phyloP scores from a whole-genome alignment of 1,140 invertebrate species.

The Zaprionus vittiger region DNA sequence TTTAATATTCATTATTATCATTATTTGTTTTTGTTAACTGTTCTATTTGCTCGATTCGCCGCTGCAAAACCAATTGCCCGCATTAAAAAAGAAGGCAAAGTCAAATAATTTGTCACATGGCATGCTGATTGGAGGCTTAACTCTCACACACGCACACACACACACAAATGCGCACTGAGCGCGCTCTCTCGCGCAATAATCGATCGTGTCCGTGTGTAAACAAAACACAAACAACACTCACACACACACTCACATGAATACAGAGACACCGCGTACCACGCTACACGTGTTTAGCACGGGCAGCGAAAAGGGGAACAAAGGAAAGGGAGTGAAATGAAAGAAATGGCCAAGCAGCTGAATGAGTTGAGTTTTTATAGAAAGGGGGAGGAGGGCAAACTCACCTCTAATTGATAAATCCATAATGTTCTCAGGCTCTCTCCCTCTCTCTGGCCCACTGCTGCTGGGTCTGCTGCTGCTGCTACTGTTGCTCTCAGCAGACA shows the following conservation, averaged over 20 bases:
- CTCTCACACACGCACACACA: slow-evolving; percentile 22
- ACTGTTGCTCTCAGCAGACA: slow-evolving; percentile 39
- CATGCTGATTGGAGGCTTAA: slow-evolving; percentile 49
- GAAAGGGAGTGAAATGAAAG: slow-evolving; percentile 10
- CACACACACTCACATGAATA: slow-evolving; percentile 20
- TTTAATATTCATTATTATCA: slow-evolving; percentile 32
- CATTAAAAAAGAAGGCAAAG: slow-evolving; percentile 47
- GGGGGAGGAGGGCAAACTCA: slow-evolving; percentile 38
- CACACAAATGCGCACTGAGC: slow-evolving; percentile 11
- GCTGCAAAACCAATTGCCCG: slow-evolving; percentile 41
- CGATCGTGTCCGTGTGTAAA: slow-evolving; percentile 59
- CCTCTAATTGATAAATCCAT: slow-evolving; percentile 78
- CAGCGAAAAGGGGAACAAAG: neutral
- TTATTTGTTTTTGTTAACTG: slow-evolving; percentile 53
- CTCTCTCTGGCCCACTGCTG: neutral
- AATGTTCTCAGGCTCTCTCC: slow-evolving; percentile 55
- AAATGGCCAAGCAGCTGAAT: slow-evolving; percentile 38
- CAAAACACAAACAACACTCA: slow-evolving; percentile 44
- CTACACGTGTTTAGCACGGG: slow-evolving; percentile 61
- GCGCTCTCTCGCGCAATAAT: slow-evolving; percentile 20
- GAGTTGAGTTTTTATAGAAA: slow-evolving; percentile 26
- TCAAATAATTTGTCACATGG: slow-evolving; percentile 79
- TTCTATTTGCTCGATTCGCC: slow-evolving; percentile 53
- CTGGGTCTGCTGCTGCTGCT: slow-evolving; percentile 12
- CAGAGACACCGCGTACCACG: neutral